Evolutionary conservation across 1,140 invertebrate species (phyloP).

Genomic region (Drosophila persimilis): DNA sequence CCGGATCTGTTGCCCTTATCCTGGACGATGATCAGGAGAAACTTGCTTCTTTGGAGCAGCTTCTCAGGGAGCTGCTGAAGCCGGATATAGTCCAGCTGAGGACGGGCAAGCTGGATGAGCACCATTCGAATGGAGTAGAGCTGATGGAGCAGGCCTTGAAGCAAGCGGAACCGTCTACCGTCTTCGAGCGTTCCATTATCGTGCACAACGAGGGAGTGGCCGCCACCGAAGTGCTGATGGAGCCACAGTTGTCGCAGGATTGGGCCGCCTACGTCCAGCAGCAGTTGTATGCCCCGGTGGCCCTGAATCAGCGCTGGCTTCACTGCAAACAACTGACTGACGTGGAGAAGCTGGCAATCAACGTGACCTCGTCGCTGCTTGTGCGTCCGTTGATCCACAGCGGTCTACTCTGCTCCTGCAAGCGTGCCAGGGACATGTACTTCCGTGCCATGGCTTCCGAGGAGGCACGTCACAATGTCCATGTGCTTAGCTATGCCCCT

Average conservation of each 20-base stretch:
- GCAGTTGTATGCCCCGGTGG: conserved; percentile 91
- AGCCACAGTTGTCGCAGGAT: conserved; percentile 85
- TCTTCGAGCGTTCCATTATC: conserved; percentile 88
- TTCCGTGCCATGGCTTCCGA: conserved; percentile 90
- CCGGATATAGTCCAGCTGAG: conserved; percentile 29
- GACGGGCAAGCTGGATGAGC: conserved; percentile 21
- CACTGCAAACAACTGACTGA: conserved; percentile 78
- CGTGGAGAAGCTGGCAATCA: conserved; percentile 87
- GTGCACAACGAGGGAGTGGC: conserved; percentile 95
- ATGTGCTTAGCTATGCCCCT: conserved; percentile 95
- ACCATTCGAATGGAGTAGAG: conserved; percentile 36
- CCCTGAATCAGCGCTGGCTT: conserved; percentile 91
- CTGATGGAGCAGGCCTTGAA: conserved; percentile 43
- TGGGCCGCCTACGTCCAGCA: conserved; percentile 89
- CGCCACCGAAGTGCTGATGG: conserved; percentile 86
- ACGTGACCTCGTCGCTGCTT: conserved; percentile 95
- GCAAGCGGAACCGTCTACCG: neutral
- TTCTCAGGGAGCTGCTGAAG: conserved; percentile 33
- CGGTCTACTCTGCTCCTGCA: conserved; percentile 92
- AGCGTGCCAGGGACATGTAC: conserved; percentile 95
- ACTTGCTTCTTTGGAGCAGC: conserved; percentile 39
- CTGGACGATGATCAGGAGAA: conserved; percentile 87
- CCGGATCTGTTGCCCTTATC: conserved; percentile 88
- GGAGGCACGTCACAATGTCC: conserved; percentile 86
- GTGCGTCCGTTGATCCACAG: conserved; percentile 89